Conservation (phyloP, 1,140 invertebrate species). For the Goniozus legneri region DNA sequence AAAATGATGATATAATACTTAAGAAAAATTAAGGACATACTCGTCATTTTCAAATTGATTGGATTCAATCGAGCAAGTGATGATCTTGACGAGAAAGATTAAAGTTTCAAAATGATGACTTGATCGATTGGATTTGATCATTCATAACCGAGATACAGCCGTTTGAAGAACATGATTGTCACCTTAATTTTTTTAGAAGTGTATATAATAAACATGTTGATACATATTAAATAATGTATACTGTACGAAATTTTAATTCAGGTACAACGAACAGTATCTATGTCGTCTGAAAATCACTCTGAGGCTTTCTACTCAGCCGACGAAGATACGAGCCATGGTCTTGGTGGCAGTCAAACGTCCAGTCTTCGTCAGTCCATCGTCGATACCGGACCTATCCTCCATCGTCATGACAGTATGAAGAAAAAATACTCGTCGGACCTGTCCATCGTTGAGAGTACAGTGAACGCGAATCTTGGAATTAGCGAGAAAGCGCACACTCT, state of each 20-base stretch:
- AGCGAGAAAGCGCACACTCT: conserved; percentile 44
- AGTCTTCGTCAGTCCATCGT: conserved; percentile 64
- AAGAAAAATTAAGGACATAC: no score
- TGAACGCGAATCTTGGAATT: conserved; percentile 34
- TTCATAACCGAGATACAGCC: no score
- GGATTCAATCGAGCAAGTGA: no score
- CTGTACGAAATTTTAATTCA: no score
- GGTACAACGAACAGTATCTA: conserved; percentile 78
- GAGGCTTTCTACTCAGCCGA: conserved; percentile 89
- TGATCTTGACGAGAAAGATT: no score
- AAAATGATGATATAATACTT: background rate
- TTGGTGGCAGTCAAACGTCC: conserved; percentile 55
- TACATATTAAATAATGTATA: no score
- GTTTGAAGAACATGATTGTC: no score
- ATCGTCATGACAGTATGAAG: conserved; percentile 52
- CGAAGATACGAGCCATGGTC: conserved; percentile 70
- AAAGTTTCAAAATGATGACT: no score
- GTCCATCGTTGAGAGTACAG: conserved; percentile 54
- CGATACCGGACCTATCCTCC: conserved; percentile 49
- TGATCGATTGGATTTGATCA: no score
- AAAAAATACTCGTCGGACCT: conserved; percentile 58
- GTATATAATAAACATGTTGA: no score
- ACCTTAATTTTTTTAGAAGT: no score
- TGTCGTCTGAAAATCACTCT: conserved; percentile 84
- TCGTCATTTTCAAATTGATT: conserved; percentile 4